A percentile compares a stretch with the other conserved stretches of the same genome.
Conservation (phyloP, 2,888 invertebrate genomes). For the Lasioglossum malachurum region DNA sequence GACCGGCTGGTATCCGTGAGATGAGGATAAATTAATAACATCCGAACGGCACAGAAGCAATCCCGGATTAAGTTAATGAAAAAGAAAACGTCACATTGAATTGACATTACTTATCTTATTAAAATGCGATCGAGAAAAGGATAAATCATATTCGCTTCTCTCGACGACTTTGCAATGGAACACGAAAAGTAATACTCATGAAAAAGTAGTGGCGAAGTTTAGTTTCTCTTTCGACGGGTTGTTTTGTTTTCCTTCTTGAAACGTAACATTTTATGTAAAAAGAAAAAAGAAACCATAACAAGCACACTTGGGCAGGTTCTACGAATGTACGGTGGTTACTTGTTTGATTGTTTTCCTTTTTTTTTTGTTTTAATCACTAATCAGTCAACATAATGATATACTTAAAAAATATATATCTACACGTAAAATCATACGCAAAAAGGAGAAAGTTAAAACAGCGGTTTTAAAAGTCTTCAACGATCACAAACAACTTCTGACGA, state of each 20-base stretch:
- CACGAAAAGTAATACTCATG: constrained; percentile 56
- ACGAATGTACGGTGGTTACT: constrained; percentile 20
- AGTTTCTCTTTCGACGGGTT: neutral
- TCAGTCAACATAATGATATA: constrained; percentile 60
- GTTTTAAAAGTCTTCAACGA: constrained; percentile 40
- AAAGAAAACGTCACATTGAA: constrained; percentile 45
- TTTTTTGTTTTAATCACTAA: constrained; percentile 42
- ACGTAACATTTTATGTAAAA: constrained; percentile 18
- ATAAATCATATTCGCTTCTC: constrained; percentile 67
- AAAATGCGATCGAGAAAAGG: constrained; percentile 70
- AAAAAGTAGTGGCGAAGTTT: constrained; percentile 49
- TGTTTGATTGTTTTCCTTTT: constrained; percentile 1
- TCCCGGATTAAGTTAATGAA: constrained; percentile 46
- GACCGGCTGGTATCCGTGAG: constrained; percentile 43
- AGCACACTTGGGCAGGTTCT: constrained; percentile 47
- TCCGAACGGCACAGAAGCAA: constrained; percentile 39
- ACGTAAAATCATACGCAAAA: constrained; percentile 44
- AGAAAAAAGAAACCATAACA: constrained; percentile 15
- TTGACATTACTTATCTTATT: constrained; percentile 56
- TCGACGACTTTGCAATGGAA: constrained; percentile 73
- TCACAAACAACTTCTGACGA: constrained; percentile 47
- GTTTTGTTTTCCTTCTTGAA: constrained; percentile 7
- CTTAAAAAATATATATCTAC: constrained; percentile 49
- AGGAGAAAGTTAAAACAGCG: constrained; percentile 30
- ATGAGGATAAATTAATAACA: constrained; percentile 34